Evolutionary conservation across 37 sponge, comb jelly and placozoan species (phyloP).

Genomic region (Mnemiopsis leidyi): DNA sequence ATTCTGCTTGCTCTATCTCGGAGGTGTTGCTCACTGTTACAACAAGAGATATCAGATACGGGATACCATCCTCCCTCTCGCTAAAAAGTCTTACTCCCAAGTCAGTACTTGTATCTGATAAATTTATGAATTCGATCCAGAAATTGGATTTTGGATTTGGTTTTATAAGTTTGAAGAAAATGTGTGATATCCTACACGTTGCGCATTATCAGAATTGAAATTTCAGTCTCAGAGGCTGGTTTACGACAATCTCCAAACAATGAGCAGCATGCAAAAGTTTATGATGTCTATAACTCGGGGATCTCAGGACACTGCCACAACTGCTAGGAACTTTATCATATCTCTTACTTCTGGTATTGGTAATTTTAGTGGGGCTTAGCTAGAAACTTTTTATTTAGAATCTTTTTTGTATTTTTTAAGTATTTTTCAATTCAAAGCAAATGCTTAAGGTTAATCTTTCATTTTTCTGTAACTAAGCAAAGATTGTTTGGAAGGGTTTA

Average conservation of each 20-base stretch:
- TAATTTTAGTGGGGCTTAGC: background rate
- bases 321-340: background rate
- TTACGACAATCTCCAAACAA: background rate
- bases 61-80: background rate
- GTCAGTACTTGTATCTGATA: no score
- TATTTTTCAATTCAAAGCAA: no score
- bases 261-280: conserved; percentile 13
- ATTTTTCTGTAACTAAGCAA: no score
- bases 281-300: background rate
- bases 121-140: no score
- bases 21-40: conserved; percentile 5
- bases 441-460: no score
- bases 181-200: no score
- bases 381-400: no score
- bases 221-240: conserved; percentile 22
- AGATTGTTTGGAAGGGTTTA: no score
- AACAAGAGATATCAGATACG: background rate
- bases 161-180: no score
- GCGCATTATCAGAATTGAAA: no score
- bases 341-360: background rate
- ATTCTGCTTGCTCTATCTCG: conserved; percentile 17
- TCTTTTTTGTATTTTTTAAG: no score
- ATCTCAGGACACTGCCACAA: background rate
- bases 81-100: conserved; percentile 24
- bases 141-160: no score